Conservation (phyloP, 2,797 vertebrate genomes). For the Centropyge bicolor region DNA sequence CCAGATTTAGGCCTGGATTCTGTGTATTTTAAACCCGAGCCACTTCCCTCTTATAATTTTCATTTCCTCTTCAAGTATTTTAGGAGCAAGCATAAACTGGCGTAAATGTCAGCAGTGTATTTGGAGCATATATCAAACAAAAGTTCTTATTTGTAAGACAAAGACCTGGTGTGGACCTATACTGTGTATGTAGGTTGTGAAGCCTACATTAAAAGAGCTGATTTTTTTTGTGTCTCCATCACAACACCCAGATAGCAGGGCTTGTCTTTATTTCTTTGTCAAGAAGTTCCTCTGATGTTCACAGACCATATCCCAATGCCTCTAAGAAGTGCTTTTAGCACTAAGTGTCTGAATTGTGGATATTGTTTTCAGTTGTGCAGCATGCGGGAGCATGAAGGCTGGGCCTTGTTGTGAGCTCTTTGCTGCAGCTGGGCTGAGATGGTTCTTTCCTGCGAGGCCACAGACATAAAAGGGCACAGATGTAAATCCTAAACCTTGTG, state of each 20-base stretch:
- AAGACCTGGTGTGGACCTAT: slow-evolving; percentile 35
- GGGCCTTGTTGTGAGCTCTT: slow-evolving; percentile 76
- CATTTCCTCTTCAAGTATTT: slow-evolving; percentile 86
- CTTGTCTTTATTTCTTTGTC: slow-evolving; percentile 66
- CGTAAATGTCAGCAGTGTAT: slow-evolving; percentile 71
- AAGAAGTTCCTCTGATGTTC: slow-evolving; percentile 70
- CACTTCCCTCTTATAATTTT: slow-evolving; percentile 84
- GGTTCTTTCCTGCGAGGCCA: slow-evolving; percentile 81
- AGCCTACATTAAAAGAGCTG: slow-evolving; percentile 17
- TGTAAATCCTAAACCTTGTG: slow-evolving; percentile 86
- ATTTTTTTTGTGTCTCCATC: slow-evolving; percentile 19
- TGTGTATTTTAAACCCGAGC: slow-evolving; percentile 81
- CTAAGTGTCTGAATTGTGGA: slow-evolving; percentile 75
- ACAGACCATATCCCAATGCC: slow-evolving; percentile 71
- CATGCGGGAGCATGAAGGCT: slow-evolving; percentile 77
- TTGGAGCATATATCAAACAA: slow-evolving; percentile 53
- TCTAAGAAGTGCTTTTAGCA: slow-evolving; percentile 76
- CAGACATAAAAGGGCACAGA: slow-evolving; percentile 86
- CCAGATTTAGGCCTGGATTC: slow-evolving; percentile 72
- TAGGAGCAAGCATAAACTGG: slow-evolving; percentile 72
- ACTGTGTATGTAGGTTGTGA: slow-evolving; percentile 20
- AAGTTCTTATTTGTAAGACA: slow-evolving; percentile 47
- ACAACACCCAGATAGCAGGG: slow-evolving; percentile 57
- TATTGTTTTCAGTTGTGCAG: slow-evolving; percentile 78
- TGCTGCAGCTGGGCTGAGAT: slow-evolving; percentile 81